These are phyloP conservation scores for Nineta flava DNA, from an alignment of 2,888 invertebrate genomes.

Conservation along the genomic window DNA sequence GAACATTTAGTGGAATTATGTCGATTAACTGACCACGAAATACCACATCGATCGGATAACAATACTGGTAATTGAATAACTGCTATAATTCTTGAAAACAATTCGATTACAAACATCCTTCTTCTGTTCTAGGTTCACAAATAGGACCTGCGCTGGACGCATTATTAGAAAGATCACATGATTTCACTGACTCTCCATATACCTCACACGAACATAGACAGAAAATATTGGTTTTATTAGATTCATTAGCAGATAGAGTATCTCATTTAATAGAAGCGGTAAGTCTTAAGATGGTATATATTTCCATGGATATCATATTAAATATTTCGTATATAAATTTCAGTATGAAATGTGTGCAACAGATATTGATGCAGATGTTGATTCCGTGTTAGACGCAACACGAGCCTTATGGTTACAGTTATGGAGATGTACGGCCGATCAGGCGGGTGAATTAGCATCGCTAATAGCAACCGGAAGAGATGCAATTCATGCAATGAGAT, in stretches of 20 bases:
- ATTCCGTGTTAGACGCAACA: constrained; percentile 6
- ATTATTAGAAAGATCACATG: constrained; percentile 87
- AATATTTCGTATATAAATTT: too few species aligned
- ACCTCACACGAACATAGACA: constrained; percentile 95
- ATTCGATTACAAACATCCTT: background rate
- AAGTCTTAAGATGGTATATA: too few species aligned
- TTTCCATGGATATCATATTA: background rate
- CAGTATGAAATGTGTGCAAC: constrained; percentile 6
- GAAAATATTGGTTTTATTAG: constrained; percentile 66
- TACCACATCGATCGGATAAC: background rate
- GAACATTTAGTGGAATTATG: constrained; percentile 77
- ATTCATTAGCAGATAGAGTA: constrained; percentile 4
- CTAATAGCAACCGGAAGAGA: constrained; percentile 21
- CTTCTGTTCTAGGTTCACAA: constrained; percentile 16
- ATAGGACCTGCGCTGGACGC: constrained; percentile 61
- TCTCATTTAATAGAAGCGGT: constrained; percentile 8
- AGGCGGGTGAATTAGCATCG: constrained; percentile 10
- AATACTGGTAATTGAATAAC: constrained; percentile 1
- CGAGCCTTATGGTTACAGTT: constrained; percentile 6
- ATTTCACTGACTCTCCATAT: constrained; percentile 98
- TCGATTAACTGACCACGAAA: constrained; percentile 42
- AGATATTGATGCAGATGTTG: constrained; percentile 5
- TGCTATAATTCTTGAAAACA: background rate
- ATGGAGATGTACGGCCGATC: constrained; percentile 20
- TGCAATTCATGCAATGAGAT: constrained; percentile 21